Conservation (phyloP, 2,797 vertebrate species). For the Erpetoichthys calabaricus region DNA sequence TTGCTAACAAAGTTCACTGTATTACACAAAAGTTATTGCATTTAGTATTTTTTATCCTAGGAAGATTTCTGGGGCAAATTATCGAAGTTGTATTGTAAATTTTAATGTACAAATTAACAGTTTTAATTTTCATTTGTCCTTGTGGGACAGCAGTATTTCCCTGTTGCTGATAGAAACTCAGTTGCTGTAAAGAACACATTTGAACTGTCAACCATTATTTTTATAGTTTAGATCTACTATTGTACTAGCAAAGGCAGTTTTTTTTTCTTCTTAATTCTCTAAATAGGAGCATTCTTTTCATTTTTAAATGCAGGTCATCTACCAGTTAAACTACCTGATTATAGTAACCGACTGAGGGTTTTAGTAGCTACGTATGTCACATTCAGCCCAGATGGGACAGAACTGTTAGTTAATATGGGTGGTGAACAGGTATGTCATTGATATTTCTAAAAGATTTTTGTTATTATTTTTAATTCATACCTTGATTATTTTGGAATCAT, state of each 20-base stretch:
- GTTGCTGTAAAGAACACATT: no score
- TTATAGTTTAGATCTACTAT: no score
- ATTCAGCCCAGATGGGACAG: conserved; percentile 93
- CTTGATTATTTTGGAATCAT: background rate
- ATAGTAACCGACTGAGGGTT: conserved; percentile 85
- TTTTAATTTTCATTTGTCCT: no score
- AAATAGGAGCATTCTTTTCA: conserved; percentile 1
- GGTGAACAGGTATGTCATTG: conserved; percentile 77
- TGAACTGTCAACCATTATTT: no score
- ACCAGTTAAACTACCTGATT: conserved; percentile 86
- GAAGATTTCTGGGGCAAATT: no score
- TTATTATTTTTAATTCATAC: background rate
- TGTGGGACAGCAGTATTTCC: no score
- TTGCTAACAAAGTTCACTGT: no score
- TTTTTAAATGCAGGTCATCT: conserved; percentile 63
- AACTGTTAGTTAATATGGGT: conserved; percentile 96
- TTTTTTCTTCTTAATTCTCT: background rate
- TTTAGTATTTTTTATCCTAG: no score
- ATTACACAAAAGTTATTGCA: no score
- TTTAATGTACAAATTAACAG: no score
- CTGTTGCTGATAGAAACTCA: no score
- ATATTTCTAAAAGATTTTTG: background rate
- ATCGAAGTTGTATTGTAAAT: no score
- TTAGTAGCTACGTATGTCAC: conserved; percentile 93
- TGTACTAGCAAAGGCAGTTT: background rate